A percentile compares a stretch with the other conserved stretches of the same genome.
Evolutionary conservation across 2,113 vertebrate genomes (phyloP).

Genomic region (Orthonyx spaldingii): DNA sequence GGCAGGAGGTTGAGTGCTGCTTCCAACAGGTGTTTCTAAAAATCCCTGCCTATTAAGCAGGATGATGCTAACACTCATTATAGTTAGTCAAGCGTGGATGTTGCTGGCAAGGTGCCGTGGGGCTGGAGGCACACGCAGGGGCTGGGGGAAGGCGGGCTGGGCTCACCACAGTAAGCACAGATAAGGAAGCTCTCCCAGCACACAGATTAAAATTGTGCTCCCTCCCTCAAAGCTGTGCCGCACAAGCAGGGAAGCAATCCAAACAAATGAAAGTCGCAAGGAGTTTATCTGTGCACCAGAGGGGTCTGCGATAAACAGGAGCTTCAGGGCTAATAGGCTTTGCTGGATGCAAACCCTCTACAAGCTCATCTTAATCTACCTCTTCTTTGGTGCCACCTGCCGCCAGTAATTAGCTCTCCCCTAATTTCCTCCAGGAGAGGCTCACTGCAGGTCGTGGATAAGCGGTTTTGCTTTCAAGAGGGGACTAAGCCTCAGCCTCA

Average conservation of each 20-base stretch:
- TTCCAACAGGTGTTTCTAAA: neutral
- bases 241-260: neutral
- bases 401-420: neutral
- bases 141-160: neutral
- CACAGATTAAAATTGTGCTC: neutral
- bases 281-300: conserved; percentile 18
- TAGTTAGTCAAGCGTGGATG: neutral
- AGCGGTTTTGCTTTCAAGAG: neutral
- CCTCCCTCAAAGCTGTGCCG: neutral
- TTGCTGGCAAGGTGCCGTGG: fast-evolving
- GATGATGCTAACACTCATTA: neutral
- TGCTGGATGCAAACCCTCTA: neutral
- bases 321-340: conserved; percentile 31
- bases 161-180: neutral
- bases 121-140: neutral
- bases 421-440: neutral
- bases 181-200: neutral
- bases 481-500: neutral
- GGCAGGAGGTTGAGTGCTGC: neutral
- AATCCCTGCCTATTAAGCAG: neutral
- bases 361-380: neutral
- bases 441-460: neutral
- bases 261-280: conserved; percentile 2
- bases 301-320: neutral
- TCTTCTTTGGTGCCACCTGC: conserved; percentile 24